Conservation (phyloP, 2,797 vertebrate genomes). For the Rhodeus uyekii region DNA sequence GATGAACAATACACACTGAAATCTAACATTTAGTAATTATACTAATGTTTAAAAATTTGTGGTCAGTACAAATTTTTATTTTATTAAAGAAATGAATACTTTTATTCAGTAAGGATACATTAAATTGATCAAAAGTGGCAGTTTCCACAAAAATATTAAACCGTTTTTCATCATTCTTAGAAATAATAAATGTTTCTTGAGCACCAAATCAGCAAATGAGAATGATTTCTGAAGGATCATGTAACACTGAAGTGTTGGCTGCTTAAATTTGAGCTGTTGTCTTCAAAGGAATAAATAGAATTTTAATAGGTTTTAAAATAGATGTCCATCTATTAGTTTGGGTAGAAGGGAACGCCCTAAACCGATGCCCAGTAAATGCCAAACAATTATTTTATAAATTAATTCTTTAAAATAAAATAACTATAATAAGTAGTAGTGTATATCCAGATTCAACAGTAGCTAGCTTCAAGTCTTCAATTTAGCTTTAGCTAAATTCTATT, state of each 20-base stretch:
- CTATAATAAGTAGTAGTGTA: not conserved
- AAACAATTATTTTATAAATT: not conserved
- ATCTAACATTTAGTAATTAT: not conserved
- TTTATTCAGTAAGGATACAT: not conserved
- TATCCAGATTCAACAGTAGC: not conserved
- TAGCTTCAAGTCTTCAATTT: slow-evolving; percentile 4
- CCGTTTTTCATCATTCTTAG: not conserved
- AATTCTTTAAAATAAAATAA: too few species aligned
- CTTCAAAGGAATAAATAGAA: not conserved
- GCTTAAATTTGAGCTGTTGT: not conserved
- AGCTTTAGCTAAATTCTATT: not conserved
- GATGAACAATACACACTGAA: not conserved
- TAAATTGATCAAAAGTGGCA: not conserved
- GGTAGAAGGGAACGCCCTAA: not conserved
- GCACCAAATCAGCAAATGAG: not conserved
- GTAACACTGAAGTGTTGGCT: not conserved
- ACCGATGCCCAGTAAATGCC: not conserved
- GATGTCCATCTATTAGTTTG: not conserved
- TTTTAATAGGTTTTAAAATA: not conserved
- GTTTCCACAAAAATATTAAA: not conserved
- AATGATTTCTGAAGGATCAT: not conserved
- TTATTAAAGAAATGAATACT: not conserved
- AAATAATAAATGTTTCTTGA: not conserved
- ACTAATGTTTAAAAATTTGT: not conserved
- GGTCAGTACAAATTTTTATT: slow-evolving; percentile 38